Conservation (phyloP, 2,888 invertebrate species). For the Caenorhabditis sinica region DNA sequence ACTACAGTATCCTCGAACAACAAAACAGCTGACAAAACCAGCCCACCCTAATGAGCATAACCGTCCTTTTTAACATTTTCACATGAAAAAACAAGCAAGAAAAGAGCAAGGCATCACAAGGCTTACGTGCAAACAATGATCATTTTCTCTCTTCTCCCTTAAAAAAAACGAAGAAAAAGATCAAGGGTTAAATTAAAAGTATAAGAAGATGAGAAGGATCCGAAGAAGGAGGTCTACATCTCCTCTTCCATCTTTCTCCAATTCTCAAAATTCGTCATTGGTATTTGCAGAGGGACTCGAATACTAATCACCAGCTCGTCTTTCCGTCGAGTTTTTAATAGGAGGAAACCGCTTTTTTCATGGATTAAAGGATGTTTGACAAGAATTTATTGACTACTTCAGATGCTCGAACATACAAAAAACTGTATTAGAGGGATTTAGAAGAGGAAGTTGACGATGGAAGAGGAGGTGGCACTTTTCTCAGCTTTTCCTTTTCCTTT, state of each 20-base stretch:
- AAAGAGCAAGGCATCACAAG: background rate
- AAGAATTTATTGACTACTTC: conserved; percentile 15
- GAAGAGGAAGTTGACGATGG: background rate
- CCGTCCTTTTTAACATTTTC: no score
- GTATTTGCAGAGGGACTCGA: conserved; percentile 46
- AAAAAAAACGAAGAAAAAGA: conserved; percentile 11
- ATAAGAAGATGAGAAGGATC: conserved; percentile 12
- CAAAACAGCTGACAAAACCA: background rate
- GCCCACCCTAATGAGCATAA: background rate
- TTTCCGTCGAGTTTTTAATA: conserved; percentile 4
- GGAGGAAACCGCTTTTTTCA: background rate
- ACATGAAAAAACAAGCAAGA: no score
- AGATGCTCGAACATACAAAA: background rate
- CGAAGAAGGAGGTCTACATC: background rate
- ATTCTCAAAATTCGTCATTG: conserved; percentile 56
- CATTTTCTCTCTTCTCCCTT: background rate
- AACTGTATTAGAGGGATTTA: conserved; percentile 8
- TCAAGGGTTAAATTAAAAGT: conserved; percentile 53
- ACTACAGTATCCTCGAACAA: background rate
- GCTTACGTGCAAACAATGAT: conserved; percentile 25
- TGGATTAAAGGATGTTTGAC: conserved; percentile 24
- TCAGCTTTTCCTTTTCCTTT: background rate
- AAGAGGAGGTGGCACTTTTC: background rate
- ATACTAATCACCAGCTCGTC: conserved; percentile 51
- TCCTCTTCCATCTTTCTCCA: background rate